Conservation (phyloP, 2,113 vertebrate genomes). For the Zapornia atra region DNA sequence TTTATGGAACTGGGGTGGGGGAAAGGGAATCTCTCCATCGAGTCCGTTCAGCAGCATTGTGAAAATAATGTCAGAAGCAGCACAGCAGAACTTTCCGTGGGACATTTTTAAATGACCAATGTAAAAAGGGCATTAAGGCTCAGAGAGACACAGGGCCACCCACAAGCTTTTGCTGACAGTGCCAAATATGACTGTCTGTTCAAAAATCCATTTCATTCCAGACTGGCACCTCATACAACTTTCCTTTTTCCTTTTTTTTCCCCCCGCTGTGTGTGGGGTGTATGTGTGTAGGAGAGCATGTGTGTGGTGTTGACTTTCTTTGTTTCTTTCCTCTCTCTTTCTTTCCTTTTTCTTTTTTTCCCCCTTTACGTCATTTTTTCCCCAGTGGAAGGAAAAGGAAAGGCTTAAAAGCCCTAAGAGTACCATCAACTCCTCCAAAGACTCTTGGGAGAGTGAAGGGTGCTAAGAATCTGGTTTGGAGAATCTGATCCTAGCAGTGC, state of each 20-base stretch:
- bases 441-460: background rate
- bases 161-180: slow-evolving; percentile 65
- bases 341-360: background rate
- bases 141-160: background rate
- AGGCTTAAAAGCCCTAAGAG: background rate
- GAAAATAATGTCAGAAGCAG: background rate
- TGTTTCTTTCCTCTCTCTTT: background rate
- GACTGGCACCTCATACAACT: background rate
- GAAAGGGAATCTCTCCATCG: background rate
- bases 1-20: slow-evolving; percentile 9
- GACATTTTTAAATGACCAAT: background rate
- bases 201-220: slow-evolving; percentile 63
- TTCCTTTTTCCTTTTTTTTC: background rate
- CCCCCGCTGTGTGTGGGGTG: background rate
- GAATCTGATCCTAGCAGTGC: slow-evolving; percentile 2
- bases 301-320: background rate
- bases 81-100: background rate
- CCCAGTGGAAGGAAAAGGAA: background rate
- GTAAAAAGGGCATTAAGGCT: slow-evolving; percentile 52
- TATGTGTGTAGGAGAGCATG: background rate
- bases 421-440: background rate
- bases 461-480: slow-evolving; percentile 21
- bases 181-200: slow-evolving; percentile 65
- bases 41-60: background rate
- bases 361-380: background rate